These are phyloP conservation scores for Dunckerocampus dactyliophorus DNA, from an alignment of 2,113 vertebrate genomes.

Conservation along the genomic window DNA sequence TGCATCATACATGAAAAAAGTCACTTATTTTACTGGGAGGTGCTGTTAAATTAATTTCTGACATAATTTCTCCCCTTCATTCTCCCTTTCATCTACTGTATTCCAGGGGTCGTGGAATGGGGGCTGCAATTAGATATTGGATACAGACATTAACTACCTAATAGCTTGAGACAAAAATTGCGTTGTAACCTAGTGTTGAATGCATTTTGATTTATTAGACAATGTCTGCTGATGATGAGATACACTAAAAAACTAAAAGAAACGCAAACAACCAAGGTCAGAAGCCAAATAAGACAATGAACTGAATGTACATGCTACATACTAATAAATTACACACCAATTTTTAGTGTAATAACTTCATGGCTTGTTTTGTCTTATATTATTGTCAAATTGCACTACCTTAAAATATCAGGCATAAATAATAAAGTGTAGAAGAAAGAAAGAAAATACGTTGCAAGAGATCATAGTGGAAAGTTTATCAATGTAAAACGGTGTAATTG, in stretches of 20 bases:
- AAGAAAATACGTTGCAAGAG: slow-evolving; percentile 10
- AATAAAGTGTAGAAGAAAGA: neutral
- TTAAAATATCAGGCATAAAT: neutral
- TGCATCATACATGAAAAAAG: slow-evolving; percentile 62
- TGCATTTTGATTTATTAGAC: too few relatives aligned
- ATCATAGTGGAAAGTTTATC: slow-evolving; percentile 24
- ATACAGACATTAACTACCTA: slow-evolving; percentile 65
- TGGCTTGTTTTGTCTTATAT: too few relatives aligned
- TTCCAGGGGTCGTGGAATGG: slow-evolving; percentile 13
- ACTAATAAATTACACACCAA: too few relatives aligned
- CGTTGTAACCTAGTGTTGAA: too few relatives aligned
- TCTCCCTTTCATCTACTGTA: slow-evolving; percentile 29
- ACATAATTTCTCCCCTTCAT: slow-evolving; percentile 47
- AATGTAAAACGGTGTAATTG: slow-evolving; percentile 52
- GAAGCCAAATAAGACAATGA: too few relatives aligned
- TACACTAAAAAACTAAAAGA: too few relatives aligned
- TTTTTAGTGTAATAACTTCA: too few relatives aligned
- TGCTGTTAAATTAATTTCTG: slow-evolving; percentile 62
- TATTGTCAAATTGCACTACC: neutral
- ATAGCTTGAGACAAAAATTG: too few relatives aligned
- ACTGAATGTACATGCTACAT: too few relatives aligned
- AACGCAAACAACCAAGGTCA: too few relatives aligned
- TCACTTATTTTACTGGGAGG: slow-evolving; percentile 63
- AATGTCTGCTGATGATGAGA: too few relatives aligned
- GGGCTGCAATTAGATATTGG: slow-evolving; percentile 73